These are phyloP conservation scores for Slavum lentiscoides DNA, from an alignment of 2,888 invertebrate genomes.

Conservation along the genomic window DNA sequence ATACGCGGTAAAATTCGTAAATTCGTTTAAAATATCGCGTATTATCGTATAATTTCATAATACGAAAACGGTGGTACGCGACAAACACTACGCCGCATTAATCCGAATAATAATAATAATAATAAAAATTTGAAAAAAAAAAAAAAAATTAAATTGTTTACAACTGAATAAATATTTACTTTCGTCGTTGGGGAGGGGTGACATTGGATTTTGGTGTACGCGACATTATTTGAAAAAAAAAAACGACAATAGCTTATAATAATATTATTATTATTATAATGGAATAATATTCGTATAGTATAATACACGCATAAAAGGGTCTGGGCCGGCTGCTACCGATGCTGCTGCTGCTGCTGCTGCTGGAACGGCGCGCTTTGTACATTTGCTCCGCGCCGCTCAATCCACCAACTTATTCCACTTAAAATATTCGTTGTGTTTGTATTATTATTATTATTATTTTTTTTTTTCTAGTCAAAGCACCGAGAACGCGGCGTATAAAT, in stretches of 20 bases:
- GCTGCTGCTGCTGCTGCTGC: too few relatives aligned
- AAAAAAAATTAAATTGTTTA: slow-evolving; percentile 5
- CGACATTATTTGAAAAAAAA: slow-evolving; percentile 15
- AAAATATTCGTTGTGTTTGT: slow-evolving; percentile 22
- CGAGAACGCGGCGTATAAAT: slow-evolving; percentile 25
- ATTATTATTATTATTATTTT: slow-evolving; percentile 8
- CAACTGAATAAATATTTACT: slow-evolving; percentile 9
- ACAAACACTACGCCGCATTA: not conserved
- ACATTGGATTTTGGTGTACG: slow-evolving; percentile 7
- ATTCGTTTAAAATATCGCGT: not conserved
- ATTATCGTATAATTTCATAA: not conserved
- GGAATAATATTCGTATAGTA: not conserved
- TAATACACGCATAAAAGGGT: not conserved
- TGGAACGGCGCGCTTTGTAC: not conserved
- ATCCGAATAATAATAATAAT: not conserved
- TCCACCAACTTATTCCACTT: slow-evolving; percentile 21
- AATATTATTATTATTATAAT: slow-evolving; percentile 25
- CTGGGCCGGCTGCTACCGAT: not conserved
- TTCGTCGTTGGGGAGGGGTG: not conserved
- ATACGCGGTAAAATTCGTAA: not conserved
- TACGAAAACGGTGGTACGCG: not conserved
- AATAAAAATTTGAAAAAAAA: not conserved
- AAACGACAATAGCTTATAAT: slow-evolving; percentile 22
- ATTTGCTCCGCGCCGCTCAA: not conserved
- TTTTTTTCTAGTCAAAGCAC: not conserved